A percentile compares a stretch with the other conserved stretches of the same genome.
Conservation (phyloP, 2,888 invertebrate species). For the Eulithis testata region DNA sequence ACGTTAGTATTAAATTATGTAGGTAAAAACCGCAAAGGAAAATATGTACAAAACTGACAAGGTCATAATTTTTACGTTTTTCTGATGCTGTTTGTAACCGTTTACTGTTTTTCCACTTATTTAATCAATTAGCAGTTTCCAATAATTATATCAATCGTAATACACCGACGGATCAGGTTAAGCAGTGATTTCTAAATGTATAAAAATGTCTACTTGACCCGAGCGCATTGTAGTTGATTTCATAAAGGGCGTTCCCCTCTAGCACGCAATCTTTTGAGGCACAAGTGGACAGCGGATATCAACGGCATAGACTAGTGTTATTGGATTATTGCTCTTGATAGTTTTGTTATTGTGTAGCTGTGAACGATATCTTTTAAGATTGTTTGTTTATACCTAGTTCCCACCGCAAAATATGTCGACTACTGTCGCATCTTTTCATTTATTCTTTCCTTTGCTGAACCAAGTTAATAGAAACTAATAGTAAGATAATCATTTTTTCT, state of each 20-base stretch:
- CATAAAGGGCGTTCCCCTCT: constrained; percentile 80
- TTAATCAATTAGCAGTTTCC: constrained; percentile 1
- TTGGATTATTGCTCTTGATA: constrained; percentile 29
- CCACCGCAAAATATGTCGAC: too few species aligned
- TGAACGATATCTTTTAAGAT: neutral
- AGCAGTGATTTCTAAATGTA: constrained; percentile 61
- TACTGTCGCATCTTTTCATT: too few species aligned
- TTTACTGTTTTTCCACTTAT: constrained; percentile 27
- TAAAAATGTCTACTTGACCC: constrained; percentile 71
- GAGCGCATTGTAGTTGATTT: constrained; percentile 72
- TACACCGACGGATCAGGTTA: constrained; percentile 56
- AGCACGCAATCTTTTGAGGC: constrained; percentile 51
- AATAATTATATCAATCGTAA: constrained; percentile 32
- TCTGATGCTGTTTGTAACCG: constrained; percentile 41
- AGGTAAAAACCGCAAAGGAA: neutral
- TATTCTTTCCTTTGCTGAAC: too few species aligned
- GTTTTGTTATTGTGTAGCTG: constrained; percentile 20
- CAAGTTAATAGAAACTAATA: too few species aligned
- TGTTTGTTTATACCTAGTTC: neutral
- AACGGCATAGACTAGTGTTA: constrained; percentile 12
- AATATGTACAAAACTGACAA: neutral
- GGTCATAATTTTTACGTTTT: neutral
- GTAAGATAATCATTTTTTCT: too few species aligned
- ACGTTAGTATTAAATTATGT: neutral
- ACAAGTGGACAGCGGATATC: constrained; percentile 49